Conservation (phyloP, 2,113 vertebrate genomes). For the Arizona elegans region DNA sequence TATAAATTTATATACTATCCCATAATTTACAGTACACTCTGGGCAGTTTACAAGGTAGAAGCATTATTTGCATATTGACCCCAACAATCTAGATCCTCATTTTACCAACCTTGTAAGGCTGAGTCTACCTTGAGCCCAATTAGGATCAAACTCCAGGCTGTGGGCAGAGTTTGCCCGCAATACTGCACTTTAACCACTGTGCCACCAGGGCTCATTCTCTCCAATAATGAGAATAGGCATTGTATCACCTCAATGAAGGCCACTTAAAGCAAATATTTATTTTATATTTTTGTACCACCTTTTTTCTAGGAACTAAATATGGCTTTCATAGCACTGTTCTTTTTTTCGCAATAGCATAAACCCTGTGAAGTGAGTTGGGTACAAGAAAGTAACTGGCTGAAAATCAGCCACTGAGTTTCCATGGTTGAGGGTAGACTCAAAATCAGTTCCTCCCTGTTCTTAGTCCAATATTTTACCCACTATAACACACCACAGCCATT, state of each 20-base stretch:
- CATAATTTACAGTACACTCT: neutral
- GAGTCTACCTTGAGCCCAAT: too few relatives aligned
- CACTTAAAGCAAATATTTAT: neutral
- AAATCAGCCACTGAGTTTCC: neutral
- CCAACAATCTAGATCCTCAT: too few relatives aligned
- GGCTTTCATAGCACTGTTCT: neutral
- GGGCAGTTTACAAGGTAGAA: neutral
- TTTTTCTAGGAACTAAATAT: neutral
- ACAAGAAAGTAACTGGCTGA: neutral
- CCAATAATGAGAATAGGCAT: neutral
- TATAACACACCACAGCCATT: neutral
- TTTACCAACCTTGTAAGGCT: too few relatives aligned
- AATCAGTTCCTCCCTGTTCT: neutral
- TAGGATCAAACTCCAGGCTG: too few relatives aligned
- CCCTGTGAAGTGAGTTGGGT: neutral
- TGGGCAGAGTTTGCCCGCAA: too few relatives aligned
- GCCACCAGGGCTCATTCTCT: neutral
- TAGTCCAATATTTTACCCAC: neutral
- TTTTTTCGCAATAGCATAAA: neutral
- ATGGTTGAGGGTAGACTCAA: neutral
- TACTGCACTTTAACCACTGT: too few relatives aligned
- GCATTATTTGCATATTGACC: too few relatives aligned
- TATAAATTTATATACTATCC: neutral
- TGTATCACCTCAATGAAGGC: neutral
- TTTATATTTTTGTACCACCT: neutral